A percentile compares a stretch with the other conserved stretches of the same genome.
Evolutionary conservation across 1,140 invertebrate species (phyloP).

Genomic region (Globodera rostochiensis): DNA sequence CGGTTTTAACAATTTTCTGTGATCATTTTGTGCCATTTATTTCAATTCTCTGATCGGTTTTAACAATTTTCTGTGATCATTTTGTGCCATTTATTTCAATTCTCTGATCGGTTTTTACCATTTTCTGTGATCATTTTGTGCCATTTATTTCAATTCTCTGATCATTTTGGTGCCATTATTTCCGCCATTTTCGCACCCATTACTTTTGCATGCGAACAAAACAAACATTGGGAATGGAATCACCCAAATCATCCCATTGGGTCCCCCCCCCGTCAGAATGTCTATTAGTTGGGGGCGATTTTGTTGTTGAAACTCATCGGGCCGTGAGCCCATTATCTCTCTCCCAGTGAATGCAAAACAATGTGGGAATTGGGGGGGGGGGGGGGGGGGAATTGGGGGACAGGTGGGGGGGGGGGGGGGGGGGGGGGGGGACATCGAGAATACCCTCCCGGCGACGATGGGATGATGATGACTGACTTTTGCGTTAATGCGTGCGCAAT

Average conservation of each 20-base stretch:
- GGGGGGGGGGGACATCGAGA: neutral
- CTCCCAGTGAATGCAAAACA: slow-evolving; percentile 4
- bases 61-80: too few relatives aligned
- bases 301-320: slow-evolving; percentile 12
- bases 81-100: neutral
- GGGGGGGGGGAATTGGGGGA: neutral
- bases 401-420: neutral
- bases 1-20: too few relatives aligned
- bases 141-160: neutral
- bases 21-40: too few relatives aligned
- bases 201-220: slow-evolving; percentile 1
- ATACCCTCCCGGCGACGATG: neutral
- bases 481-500: neutral
- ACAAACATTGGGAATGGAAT: neutral
- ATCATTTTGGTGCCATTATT: slow-evolving; percentile 11
- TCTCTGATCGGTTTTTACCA: neutral
- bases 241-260: neutral
- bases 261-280: neutral
- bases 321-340: slow-evolving; percentile 15
- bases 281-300: slow-evolving; percentile 6
- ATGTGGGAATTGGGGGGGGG: neutral
- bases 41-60: too few relatives aligned
- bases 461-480: neutral
- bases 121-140: neutral
- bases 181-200: slow-evolving; percentile 5